phyloP scores from a whole-genome alignment of 2,113 vertebrate genomes.

The Silurus meridionalis region DNA sequence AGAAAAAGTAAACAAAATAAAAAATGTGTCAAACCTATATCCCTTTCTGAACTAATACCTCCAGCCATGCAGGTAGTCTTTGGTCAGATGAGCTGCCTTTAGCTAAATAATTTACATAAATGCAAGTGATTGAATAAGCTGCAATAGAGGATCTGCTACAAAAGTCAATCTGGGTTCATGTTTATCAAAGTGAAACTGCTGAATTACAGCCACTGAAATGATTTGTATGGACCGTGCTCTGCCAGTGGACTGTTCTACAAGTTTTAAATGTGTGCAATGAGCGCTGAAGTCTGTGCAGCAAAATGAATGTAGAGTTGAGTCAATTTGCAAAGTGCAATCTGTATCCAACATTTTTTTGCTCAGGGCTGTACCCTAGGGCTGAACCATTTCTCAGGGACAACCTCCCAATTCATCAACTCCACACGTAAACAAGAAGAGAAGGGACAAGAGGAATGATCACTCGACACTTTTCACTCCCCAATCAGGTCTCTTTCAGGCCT shows the following conservation, averaged over 20 bases:
- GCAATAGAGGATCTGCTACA: neutral
- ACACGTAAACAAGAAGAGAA: neutral
- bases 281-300: neutral
- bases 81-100: neutral
- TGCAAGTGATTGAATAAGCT: neutral
- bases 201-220: neutral
- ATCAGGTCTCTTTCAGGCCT: slow-evolving; percentile 52
- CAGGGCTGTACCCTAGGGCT: neutral
- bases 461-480: slow-evolving; percentile 33
- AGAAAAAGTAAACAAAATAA: neutral
- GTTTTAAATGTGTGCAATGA: neutral
- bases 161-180: neutral
- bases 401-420: neutral
- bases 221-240: neutral
- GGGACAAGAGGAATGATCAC: slow-evolving; percentile 10
- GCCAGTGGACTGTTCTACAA: neutral
- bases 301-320: neutral
- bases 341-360: neutral
- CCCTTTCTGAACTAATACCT: neutral
- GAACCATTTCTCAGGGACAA: neutral
- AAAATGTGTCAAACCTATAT: neutral
- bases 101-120: neutral
- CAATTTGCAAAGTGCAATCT: neutral
- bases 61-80: neutral
- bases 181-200: neutral